Conservation (phyloP, 30 jellyfish, hydroid and myxozoan genomes). For the Turritopsis rubra region DNA sequence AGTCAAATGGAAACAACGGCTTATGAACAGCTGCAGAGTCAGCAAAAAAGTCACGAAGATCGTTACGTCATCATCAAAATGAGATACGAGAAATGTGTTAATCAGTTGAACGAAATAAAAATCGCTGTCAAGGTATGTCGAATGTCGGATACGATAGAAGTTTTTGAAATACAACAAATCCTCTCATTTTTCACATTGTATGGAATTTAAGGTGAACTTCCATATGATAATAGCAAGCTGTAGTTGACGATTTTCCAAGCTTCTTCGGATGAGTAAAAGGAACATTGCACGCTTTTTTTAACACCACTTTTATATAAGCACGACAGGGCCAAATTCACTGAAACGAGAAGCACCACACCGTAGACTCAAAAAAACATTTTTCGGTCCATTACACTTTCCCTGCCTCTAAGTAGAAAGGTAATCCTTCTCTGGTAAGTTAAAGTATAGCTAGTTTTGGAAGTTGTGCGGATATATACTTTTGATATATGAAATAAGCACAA, state of each 20-base stretch:
- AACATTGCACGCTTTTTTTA: background rate
- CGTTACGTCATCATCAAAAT: background rate
- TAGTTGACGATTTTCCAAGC: background rate
- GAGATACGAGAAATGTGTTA: conserved; percentile 12
- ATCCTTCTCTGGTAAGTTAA: too few species aligned
- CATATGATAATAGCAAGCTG: background rate
- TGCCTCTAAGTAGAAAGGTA: too few species aligned
- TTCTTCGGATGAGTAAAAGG: background rate
- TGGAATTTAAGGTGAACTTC: too few species aligned
- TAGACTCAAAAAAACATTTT: too few species aligned
- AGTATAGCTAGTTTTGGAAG: too few species aligned
- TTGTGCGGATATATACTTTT: too few species aligned
- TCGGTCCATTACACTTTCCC: too few species aligned
- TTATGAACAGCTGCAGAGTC: conserved; percentile 62
- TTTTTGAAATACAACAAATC: too few species aligned
- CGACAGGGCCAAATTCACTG: background rate
- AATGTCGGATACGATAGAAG: background rate
- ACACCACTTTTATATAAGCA: background rate
- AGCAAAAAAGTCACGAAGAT: conserved; percentile 37
- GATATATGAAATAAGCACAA: too few species aligned
- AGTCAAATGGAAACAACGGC: conserved; percentile 89
- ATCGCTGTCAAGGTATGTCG: conserved; percentile 19
- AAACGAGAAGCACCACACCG: too few species aligned
- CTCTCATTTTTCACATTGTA: too few species aligned
- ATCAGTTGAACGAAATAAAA: conserved; percentile 10